phyloP scores from a whole-genome alignment of 2,888 invertebrate genomes.

The Hypomecis punctinalis region DNA sequence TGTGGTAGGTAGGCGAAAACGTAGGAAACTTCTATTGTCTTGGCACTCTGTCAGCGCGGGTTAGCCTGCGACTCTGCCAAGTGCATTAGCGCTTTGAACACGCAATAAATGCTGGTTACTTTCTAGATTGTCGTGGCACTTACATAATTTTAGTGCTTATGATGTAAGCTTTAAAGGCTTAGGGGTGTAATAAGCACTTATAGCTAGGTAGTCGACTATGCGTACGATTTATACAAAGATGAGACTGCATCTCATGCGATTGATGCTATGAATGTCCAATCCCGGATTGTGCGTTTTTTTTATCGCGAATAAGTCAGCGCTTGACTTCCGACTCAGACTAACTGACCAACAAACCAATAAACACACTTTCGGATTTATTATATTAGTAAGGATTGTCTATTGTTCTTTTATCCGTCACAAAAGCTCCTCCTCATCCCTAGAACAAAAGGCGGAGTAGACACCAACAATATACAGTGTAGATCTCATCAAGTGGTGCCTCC shows the following conservation, averaged over 20 bases:
- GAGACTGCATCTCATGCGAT: too few species aligned
- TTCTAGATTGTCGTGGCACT: background rate
- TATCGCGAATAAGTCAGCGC: too few species aligned
- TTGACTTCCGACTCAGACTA: too few species aligned
- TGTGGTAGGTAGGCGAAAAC: too few species aligned
- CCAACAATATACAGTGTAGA: background rate
- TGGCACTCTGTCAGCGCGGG: slow-evolving; percentile 6
- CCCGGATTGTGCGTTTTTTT: too few species aligned
- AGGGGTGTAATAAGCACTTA: too few species aligned
- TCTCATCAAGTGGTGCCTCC: slow-evolving; percentile 7
- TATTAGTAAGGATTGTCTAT: background rate
- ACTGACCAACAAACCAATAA: too few species aligned
- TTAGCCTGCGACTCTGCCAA: slow-evolving; percentile 6
- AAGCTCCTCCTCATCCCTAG: background rate
- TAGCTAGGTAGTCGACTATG: too few species aligned
- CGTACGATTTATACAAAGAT: too few species aligned
- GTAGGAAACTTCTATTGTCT: background rate
- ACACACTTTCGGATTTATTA: too few species aligned
- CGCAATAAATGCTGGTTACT: background rate
- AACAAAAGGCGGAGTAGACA: slow-evolving; percentile 1
- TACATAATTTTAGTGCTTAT: background rate
- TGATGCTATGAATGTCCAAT: too few species aligned
- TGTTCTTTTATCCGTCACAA: background rate
- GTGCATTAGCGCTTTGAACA: slow-evolving; percentile 5
- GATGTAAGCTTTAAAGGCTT: background rate